Evolutionary conservation across 1,140 invertebrate species (phyloP), one percentile per base, ranked within the genome.

Genomic region (Orius laevigatus): DNA sequence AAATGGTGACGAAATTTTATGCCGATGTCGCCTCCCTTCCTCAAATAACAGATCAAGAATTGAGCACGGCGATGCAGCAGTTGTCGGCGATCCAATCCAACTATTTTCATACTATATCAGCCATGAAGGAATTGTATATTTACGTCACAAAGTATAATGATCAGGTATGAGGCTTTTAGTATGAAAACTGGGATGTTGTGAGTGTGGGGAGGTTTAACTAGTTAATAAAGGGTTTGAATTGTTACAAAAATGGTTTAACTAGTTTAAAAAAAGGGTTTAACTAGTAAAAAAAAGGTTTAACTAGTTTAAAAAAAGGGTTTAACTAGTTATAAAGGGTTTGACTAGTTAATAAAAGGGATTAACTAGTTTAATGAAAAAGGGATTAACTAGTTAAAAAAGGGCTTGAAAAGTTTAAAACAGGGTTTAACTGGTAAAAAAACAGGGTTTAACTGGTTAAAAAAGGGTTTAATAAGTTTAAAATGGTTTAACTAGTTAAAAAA

Each of bases 131-230:
- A 67, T 73, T 93, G 48, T 92, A 91, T 63, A 89, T 91, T 62
- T 93, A 93, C 66, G 84, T 91, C 59, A 84, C 81, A 58, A 91
- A 90, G 70, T 93, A 93, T 68, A 81, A 82, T 68, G 84, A 87
- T 67, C 81, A 84, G 73, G 86, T 92, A 68, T 75, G 70, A 70
- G 55, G 34, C 47, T 46, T 43, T 36, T 45, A 53, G 56, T 48
- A 42, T 41, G 50, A 39, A 42, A 46, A 25, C 36, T 38, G 11
- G 14, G 35, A n/a, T n/a, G n/a, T n/a, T n/a, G n/a, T n/a, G n/a
- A n/a, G 34, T 10, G n/a, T 35, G 34, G 9, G n/a, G 9, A 10
- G n/a, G 34, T 35, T n/a, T 35, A 10, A 35, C 9, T 10, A n/a
- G 34, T 35, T 9, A n/a, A 9, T n/a, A 35, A n/a, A 10, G 9